Evolutionary conservation across 2,888 invertebrate species (phyloP), one percentile per base, ranked within the genome.

Genomic region (Eurytoma adleriae): DNA sequence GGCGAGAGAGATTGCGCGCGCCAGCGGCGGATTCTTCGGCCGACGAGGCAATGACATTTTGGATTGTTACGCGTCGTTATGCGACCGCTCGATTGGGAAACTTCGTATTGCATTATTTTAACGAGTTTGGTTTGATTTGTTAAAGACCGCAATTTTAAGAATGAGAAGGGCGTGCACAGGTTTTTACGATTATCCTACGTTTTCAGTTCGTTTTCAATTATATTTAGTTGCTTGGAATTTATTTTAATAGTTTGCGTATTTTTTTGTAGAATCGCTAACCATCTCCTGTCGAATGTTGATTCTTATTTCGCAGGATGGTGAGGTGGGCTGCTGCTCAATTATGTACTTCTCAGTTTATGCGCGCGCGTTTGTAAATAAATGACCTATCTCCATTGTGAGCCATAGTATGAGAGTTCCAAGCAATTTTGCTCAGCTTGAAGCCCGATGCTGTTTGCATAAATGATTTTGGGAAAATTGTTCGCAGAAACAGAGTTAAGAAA

Each of bases 291-390:
- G 40, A 40, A 40, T 0, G 40, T 40, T 40, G 10, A 40, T 40
- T 40, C 40, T 40, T 40, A 40, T 40, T 40, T 40, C 10, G 40
- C 40, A 10, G 40, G 40, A 7, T 10, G 4, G 10, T 10, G 10
- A 40, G 2, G 20, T 18, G n/a, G 40, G 10, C 3, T 52, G 18
- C 52, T 0, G n/a, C 52, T 13, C 40, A n/a, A 40, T 64, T 64
- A n/a, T 40, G 40, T 64, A n/a, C 64, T 48, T 48, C 40, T 64
- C 16, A 16, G 54, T 54, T 54, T 27, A 18, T 13, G 54, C 27
- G 27, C 68, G 67, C 40, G 16, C 16, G 27, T 69, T 69, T 56
- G 56, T 56, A 69, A 56, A 30, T 10, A 69, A 69, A 56, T 69
- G n/a, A 56, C n/a, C 16, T 56, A 50, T 56, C 40, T 69, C 27